Percentiles rank a stretch among this genome's conserved stretches.
Evolutionary conservation across 23 tunicate species (phyloP).

Genomic region (Aplidium turbinatum): DNA sequence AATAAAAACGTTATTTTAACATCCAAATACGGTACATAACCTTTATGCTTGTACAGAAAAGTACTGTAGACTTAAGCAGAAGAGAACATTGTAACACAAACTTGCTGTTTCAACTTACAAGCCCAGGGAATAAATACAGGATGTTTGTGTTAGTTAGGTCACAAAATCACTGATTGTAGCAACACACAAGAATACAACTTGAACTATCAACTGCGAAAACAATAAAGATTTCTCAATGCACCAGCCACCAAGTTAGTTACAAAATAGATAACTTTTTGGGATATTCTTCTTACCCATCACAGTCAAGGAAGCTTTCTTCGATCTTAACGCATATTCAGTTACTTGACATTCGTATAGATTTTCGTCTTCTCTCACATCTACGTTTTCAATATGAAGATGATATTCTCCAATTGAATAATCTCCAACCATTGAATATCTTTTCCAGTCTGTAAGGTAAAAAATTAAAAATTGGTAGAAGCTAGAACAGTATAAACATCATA

Average conservation of each 20-base stretch:
- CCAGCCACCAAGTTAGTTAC: not conserved
- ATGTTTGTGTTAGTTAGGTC: too few relatives aligned
- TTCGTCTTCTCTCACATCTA: constrained; percentile 47
- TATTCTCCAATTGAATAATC: constrained; percentile 75
- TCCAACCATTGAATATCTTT: constrained; percentile 83
- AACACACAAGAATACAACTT: too few relatives aligned
- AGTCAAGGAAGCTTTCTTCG: constrained; percentile 49
- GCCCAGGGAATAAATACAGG: too few relatives aligned
- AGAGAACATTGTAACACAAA: too few relatives aligned
- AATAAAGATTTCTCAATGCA: too few relatives aligned
- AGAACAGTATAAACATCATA: not conserved
- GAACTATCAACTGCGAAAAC: too few relatives aligned
- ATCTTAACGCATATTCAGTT: constrained; percentile 30
- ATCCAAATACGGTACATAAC: too few relatives aligned
- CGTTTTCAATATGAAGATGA: constrained; percentile 51
- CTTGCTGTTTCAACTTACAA: too few relatives aligned
- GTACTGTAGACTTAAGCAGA: too few relatives aligned
- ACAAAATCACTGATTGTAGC: too few relatives aligned
- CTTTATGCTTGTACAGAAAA: too few relatives aligned
- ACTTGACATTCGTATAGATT: constrained; percentile 76
- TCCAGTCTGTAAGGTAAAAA: constrained; percentile 26
- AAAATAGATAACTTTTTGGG: not conserved
- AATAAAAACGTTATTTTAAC: too few relatives aligned
- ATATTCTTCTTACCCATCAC: constrained; percentile 77
- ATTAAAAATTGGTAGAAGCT: not conserved